Conservation (phyloP, 2,888 invertebrate genomes). For the Keiferia lycopersicella region DNA sequence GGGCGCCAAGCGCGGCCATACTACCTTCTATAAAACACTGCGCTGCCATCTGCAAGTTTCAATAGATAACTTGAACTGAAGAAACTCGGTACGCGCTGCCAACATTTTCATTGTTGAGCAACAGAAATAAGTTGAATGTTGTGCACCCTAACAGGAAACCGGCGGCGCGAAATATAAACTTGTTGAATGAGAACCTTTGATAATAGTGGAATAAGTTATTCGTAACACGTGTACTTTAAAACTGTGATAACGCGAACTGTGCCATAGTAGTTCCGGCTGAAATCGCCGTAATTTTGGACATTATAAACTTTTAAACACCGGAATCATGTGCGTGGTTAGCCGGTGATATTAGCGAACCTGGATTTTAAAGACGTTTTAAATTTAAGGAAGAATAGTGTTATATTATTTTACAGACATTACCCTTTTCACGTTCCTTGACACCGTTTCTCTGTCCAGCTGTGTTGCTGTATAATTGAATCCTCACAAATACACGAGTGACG, state of each 20-base stretch:
- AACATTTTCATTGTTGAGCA: slow-evolving; percentile 61
- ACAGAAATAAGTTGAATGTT: slow-evolving; percentile 59
- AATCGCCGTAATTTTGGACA: slow-evolving; percentile 32
- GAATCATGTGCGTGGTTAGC: slow-evolving; percentile 59
- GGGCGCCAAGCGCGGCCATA: slow-evolving; percentile 48
- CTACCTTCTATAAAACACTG: slow-evolving; percentile 75
- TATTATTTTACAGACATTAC: slow-evolving; percentile 60
- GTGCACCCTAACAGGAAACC: slow-evolving; percentile 57
- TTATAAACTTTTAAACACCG: slow-evolving; percentile 35
- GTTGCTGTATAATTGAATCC: slow-evolving; percentile 32
- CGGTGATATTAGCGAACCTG: slow-evolving; percentile 65
- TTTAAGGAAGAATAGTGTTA: slow-evolving; percentile 53
- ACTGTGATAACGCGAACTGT: slow-evolving; percentile 55
- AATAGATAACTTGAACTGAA: slow-evolving; percentile 78
- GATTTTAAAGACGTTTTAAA: slow-evolving; percentile 57
- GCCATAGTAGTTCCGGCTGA: slow-evolving; percentile 36
- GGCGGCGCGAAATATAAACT: slow-evolving; percentile 60
- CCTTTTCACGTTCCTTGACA: slow-evolving; percentile 73
- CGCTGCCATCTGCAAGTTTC: slow-evolving; percentile 80
- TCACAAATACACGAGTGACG: slow-evolving; percentile 41
- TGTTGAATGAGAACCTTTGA: slow-evolving; percentile 48
- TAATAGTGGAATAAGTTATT: slow-evolving; percentile 38
- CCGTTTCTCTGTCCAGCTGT: slow-evolving; percentile 38
- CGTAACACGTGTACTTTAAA: slow-evolving; percentile 9
- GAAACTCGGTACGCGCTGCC: slow-evolving; percentile 69